These are phyloP conservation scores for Corythornis cristatus DNA, from an alignment of 2,113 vertebrate species.

Conservation along the genomic window DNA sequence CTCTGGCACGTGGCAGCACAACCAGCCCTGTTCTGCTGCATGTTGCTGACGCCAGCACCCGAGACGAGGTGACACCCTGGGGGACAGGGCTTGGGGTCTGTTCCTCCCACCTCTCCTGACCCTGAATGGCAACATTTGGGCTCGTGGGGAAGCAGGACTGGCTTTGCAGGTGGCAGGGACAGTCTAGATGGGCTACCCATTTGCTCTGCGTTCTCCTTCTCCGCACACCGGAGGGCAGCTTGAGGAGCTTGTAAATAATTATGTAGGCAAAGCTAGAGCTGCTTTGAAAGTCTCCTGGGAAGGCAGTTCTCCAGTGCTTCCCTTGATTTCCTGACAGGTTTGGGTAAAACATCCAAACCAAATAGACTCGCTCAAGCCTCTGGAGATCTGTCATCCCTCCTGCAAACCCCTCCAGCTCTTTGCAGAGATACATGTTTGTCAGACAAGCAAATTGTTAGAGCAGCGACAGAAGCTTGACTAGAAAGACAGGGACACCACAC, in stretches of 20 bases:
- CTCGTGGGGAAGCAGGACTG: neutral
- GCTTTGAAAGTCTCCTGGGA: neutral
- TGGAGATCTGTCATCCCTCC: slow-evolving; percentile 7
- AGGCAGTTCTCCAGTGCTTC: neutral
- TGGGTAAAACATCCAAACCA: slow-evolving; percentile 1
- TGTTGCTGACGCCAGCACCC: neutral
- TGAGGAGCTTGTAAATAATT: neutral
- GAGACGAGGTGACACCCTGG: neutral
- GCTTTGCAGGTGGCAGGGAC: neutral
- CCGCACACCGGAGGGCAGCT: neutral
- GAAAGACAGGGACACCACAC: neutral
- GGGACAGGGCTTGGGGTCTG: neutral
- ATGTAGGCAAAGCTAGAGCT: neutral
- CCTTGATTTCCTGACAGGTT: slow-evolving; percentile 35
- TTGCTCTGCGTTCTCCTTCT: neutral
- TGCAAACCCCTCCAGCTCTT: neutral
- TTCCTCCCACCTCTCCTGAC: neutral
- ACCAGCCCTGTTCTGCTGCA: neutral
- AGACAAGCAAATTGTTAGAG: neutral
- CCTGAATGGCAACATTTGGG: neutral
- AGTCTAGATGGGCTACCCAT: neutral
- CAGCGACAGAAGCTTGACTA: neutral
- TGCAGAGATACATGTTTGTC: neutral
- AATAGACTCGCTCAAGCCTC: neutral
- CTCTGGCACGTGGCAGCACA: neutral